Base-by-base conservation (phyloP, 2,113 vertebrate genomes). In the Toxotes jaculatrix region DNA sequence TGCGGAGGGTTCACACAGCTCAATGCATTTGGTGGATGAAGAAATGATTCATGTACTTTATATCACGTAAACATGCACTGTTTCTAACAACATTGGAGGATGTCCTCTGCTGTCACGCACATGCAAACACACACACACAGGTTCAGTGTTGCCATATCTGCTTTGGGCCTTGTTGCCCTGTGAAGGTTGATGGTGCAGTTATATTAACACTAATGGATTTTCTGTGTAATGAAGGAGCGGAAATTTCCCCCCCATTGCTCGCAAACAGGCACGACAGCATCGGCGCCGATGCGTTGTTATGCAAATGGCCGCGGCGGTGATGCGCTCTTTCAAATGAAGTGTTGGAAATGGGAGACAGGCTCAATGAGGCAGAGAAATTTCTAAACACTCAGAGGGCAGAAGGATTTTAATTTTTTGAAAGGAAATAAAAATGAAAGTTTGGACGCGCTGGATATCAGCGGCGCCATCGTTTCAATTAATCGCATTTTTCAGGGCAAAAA, bases 141-240 rank as follows among this genome's bases (percentile, higher is more conserved):
- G 57, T 64, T 60, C 40, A 49, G 11, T 51, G 70, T 42, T 12
- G 21, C 51, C 51, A 16, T 32, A 64, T 65, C 45, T 31, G 77
- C 75, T 70, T 21, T 23, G 68, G 84, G 82, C 64, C 43, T 56
- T 19, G 79, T 42, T 68, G 69, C 82, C 68, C 12, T 59, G 57
- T 78, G 72, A 82, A 64, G 57, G 85, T 38, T 83, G 80, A 68
- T 70, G 70, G 19, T 82, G 85, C 65, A 9, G 19, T 82, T 47
- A 63, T 88, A 90, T 89, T 80, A 75, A 57, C 77, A 27, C 77
- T 89, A 90, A 91, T 91, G 86, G 74, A 66, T 87, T 88, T 88
- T 75, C 80, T 63, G 64, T 89, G 84, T 88, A 91, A 88, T 83
- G 82, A 87, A 49, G 43, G 47, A 76, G 80, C 6, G 27, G 62